These are phyloP conservation scores for Aldrovandia affinis DNA, from an alignment of 2,797 vertebrate genomes.

Conservation along the genomic window DNA sequence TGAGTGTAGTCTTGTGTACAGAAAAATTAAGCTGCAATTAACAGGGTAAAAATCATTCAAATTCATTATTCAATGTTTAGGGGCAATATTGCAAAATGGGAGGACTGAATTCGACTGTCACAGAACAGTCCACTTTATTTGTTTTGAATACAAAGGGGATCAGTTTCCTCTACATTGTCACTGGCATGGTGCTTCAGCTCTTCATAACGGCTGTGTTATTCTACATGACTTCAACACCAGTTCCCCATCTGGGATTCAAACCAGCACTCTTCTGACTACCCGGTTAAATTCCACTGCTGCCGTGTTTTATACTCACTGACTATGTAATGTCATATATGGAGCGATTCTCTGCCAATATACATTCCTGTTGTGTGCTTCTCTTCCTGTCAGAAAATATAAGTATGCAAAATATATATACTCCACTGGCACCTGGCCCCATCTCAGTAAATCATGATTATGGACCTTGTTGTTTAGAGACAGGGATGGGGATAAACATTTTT, in stretches of 20 bases:
- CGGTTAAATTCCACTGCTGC: background rate
- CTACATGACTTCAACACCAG: background rate
- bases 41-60: no score
- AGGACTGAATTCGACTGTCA: no score
- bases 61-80: no score
- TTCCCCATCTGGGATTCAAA: background rate
- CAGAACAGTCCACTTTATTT: no score
- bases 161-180: background rate
- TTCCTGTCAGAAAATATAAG: background rate
- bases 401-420: background rate
- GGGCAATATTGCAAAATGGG: no score
- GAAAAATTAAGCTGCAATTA: no score
- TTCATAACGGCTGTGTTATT: conserved; percentile 3
- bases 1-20: no score
- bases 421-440: background rate
- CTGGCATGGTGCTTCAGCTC: background rate
- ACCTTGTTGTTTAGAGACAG: background rate
- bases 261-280: background rate
- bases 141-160: background rate
- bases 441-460: background rate
- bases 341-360: background rate
- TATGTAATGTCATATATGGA: background rate
- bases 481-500: background rate
- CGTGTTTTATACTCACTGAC: no score
- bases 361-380: background rate